These are phyloP conservation scores for Thelaira solivaga DNA, from an alignment of 2,888 invertebrate species.

Conservation along the genomic window DNA sequence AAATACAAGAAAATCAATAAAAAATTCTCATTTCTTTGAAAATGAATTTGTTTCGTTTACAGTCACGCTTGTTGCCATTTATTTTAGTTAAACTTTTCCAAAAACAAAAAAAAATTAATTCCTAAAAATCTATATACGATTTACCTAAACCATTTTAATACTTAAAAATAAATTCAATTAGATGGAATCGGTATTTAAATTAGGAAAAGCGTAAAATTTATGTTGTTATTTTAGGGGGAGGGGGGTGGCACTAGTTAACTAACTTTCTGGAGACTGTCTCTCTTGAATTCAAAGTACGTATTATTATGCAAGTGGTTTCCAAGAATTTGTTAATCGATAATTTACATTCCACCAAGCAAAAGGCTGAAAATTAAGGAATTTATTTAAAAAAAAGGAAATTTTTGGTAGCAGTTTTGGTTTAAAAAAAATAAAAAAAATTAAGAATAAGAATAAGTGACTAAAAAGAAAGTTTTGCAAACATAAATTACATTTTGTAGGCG, in stretches of 20 bases:
- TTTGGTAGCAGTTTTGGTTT: no score
- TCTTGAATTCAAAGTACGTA: no score
- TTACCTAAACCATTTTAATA: no score
- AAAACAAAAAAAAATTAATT: no score
- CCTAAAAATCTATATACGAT: constrained; percentile 6
- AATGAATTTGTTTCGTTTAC: not conserved
- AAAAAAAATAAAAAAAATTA: no score
- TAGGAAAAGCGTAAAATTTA: constrained; percentile 56
- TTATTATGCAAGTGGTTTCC: not conserved
- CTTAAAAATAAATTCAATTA: constrained; percentile 40
- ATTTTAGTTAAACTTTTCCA: constrained; percentile 10
- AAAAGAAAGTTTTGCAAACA: no score
- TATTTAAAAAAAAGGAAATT: not conserved
- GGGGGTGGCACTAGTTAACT: no score
- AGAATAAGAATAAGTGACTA: no score
- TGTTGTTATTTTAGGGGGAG: constrained; percentile 41
- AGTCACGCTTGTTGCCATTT: constrained; percentile 5
- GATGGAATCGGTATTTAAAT: constrained; percentile 29
- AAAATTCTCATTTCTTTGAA: constrained; percentile 5
- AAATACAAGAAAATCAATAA: not conserved
- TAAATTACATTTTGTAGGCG: no score
- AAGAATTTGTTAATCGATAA: constrained; percentile 10
- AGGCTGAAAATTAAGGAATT: not conserved
- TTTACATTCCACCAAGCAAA: not conserved
- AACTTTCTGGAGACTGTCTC: constrained; percentile 27